Percentiles rank a stretch among this genome's conserved stretches.
Evolutionary conservation across 2,888 invertebrate species (phyloP).

Genomic region (Orthosia gothica): DNA sequence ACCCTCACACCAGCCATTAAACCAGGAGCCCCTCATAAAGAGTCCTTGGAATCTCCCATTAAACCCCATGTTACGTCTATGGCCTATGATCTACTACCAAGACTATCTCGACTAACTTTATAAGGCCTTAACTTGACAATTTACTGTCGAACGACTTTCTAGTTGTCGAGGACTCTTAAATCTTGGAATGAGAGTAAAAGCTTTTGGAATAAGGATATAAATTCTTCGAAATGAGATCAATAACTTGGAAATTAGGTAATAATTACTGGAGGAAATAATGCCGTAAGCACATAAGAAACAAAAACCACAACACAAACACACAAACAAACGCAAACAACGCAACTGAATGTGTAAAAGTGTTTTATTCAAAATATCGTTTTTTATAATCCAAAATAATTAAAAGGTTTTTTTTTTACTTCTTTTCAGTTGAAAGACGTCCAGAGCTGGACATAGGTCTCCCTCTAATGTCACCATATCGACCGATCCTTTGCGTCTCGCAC

Average conservation of each 20-base stretch:
- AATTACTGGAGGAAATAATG: not conserved
- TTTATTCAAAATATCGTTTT: too few species aligned
- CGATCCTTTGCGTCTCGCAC: too few species aligned
- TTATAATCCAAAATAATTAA: too few species aligned
- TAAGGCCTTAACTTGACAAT: constrained; percentile 39
- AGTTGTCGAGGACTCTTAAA: constrained; percentile 6
- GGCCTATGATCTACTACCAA: constrained; percentile 38
- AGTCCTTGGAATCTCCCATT: constrained; percentile 7
- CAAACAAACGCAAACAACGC: too few species aligned
- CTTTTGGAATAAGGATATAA: constrained; percentile 1
- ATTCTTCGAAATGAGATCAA: not conserved
- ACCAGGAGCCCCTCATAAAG: constrained; percentile 44
- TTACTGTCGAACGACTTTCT: constrained; percentile 43
- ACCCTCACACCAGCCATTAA: constrained; percentile 29
- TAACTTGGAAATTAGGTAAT: not conserved
- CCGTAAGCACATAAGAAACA: too few species aligned
- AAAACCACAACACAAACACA: too few species aligned
- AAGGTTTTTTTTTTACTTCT: too few species aligned
- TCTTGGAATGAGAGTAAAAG: not conserved
- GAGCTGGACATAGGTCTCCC: too few species aligned
- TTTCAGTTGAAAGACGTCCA: too few species aligned
- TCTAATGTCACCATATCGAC: too few species aligned
- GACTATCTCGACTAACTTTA: constrained; percentile 36
- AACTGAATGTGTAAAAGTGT: too few species aligned
- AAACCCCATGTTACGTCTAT: constrained; percentile 31